These are phyloP conservation scores for Rhodeus uyekii DNA, from an alignment of 2,797 vertebrate genomes.

Conservation along the genomic window DNA sequence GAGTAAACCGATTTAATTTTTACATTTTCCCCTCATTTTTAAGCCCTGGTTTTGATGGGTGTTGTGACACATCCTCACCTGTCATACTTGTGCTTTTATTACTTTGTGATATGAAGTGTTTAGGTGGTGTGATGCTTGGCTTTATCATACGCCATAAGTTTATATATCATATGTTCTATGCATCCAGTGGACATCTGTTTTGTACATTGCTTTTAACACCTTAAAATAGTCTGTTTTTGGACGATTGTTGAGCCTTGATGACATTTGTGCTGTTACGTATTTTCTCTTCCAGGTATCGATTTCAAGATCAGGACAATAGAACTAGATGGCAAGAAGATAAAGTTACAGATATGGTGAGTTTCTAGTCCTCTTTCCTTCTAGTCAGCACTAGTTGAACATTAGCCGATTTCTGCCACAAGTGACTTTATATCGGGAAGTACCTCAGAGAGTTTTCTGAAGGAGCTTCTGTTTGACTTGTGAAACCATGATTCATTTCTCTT, in stretches of 20 bases:
- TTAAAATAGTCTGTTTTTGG: too few species aligned
- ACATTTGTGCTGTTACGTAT: slow-evolving; percentile 23
- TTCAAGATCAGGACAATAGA: slow-evolving; percentile 98
- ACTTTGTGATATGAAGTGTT: neutral
- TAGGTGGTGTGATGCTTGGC: neutral
- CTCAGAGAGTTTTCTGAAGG: neutral
- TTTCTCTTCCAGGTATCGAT: slow-evolving; percentile 84
- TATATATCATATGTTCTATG: neutral
- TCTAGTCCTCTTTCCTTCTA: neutral
- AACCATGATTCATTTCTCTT: slow-evolving; percentile 7
- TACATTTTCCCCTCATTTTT: too few species aligned
- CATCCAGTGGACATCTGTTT: neutral
- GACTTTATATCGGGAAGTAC: neutral
- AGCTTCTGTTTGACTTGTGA: neutral
- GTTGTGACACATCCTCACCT: neutral
- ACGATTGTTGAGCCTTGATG: neutral
- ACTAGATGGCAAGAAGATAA: slow-evolving; percentile 96
- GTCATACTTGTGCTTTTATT: neutral
- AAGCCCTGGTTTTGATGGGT: too few species aligned
- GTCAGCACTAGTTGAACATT: neutral
- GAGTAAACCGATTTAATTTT: too few species aligned
- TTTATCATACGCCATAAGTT: neutral
- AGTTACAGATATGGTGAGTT: slow-evolving; percentile 95
- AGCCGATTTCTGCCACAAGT: neutral
- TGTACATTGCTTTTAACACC: neutral